Conservation (phyloP, 2,113 vertebrate species). For the Chionodraco myersi region DNA sequence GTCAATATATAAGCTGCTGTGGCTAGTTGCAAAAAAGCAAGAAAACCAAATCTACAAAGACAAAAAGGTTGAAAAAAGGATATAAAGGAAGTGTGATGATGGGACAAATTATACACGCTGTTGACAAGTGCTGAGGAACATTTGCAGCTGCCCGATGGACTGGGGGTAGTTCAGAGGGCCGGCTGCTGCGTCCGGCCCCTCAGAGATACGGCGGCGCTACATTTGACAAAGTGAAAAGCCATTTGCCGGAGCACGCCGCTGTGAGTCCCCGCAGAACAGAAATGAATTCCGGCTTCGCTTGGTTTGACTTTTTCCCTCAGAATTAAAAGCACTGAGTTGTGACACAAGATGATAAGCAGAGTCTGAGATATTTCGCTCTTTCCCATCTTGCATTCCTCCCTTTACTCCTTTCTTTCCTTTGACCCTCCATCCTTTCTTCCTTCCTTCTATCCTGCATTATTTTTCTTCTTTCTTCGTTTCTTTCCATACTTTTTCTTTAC, state of each 20-base stretch:
- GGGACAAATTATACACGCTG: constrained; percentile 32
- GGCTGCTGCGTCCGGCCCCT: constrained; percentile 28
- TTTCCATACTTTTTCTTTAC: not conserved
- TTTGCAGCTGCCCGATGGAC: constrained; percentile 16
- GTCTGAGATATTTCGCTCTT: constrained; percentile 5
- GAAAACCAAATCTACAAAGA: not conserved
- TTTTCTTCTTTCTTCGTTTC: not conserved
- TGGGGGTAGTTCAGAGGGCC: constrained; percentile 29
- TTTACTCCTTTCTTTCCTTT: not conserved
- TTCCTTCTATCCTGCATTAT: not conserved
- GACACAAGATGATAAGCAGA: constrained; percentile 52
- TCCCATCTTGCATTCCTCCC: not conserved
- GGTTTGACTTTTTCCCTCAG: constrained; percentile 65
- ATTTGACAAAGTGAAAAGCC: constrained; percentile 68
- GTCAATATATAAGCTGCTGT: not conserved
- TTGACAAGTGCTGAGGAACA: not conserved
- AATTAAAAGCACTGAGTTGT: constrained; percentile 78
- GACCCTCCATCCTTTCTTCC: not conserved
- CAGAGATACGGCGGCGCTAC: constrained; percentile 31
- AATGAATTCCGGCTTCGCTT: constrained; percentile 71
- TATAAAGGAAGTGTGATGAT: constrained; percentile 21
- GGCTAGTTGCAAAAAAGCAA: not conserved
- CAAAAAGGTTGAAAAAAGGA: not conserved
- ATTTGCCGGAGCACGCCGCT: constrained; percentile 58
- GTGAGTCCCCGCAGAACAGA: constrained; percentile 60